Conservation (phyloP, 2,888 invertebrate genomes). For the Oeneis ivallda region DNA sequence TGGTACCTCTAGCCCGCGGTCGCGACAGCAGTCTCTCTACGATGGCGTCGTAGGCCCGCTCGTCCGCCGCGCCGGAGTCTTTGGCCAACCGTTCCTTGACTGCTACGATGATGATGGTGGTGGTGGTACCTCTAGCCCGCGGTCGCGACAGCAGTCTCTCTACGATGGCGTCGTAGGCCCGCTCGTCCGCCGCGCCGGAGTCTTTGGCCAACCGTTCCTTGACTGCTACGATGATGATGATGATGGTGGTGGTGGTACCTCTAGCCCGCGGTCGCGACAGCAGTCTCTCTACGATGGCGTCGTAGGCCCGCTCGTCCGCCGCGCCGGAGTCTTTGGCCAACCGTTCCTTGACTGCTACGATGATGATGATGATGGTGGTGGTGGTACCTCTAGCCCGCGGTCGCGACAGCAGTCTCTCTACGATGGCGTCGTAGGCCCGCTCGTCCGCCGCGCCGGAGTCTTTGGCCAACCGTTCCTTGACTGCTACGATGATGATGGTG, state of each 20-base stretch:
- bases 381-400: slow-evolving; percentile 55
- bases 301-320: slow-evolving; percentile 92
- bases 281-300: slow-evolving; percentile 91
- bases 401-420: no score
- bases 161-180: slow-evolving; percentile 93
- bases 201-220: slow-evolving; percentile 97
- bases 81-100: no score
- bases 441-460: no score
- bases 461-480: no score
- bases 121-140: slow-evolving; percentile 88
- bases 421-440: no score
- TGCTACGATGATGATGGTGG: no score
- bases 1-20: no score
- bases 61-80: no score
- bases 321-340: slow-evolving; percentile 97
- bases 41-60: no score
- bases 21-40: no score
- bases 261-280: slow-evolving; percentile 91
- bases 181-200: slow-evolving; percentile 94
- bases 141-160: slow-evolving; percentile 90
- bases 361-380: slow-evolving; percentile 88
- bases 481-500: no score
- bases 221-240: slow-evolving; percentile 96
- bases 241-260: slow-evolving; percentile 90
- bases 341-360: slow-evolving; percentile 94